phyloP scores from a whole-genome alignment of 2,888 invertebrate genomes.

The Dione vanillae region DNA sequence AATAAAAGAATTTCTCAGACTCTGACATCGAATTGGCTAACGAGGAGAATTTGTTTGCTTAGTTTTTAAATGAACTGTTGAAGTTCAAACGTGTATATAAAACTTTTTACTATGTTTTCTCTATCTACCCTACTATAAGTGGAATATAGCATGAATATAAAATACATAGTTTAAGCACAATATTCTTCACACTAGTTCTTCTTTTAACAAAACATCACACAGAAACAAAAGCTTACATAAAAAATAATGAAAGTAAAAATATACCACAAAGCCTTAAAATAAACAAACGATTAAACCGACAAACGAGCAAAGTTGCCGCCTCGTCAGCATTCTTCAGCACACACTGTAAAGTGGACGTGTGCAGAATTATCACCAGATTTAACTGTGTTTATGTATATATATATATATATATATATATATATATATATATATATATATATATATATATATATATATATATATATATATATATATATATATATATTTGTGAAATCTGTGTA shows the following conservation, averaged over 20 bases:
- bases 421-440: too few species aligned
- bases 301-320: slow-evolving; percentile 51
- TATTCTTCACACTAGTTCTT: neutral
- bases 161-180: neutral
- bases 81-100: too few species aligned
- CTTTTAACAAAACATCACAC: neutral
- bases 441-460: too few species aligned
- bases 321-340: slow-evolving; percentile 47
- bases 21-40: too few species aligned
- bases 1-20: too few species aligned
- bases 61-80: too few species aligned
- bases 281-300: slow-evolving; percentile 53
- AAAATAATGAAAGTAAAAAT: slow-evolving; percentile 25
- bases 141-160: too few species aligned
- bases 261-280: slow-evolving; percentile 43
- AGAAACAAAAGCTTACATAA: neutral
- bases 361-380: slow-evolving; percentile 11
- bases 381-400: neutral
- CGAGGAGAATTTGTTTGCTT: too few species aligned
- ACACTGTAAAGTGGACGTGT: slow-evolving; percentile 7
- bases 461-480: too few species aligned
- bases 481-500: too few species aligned
- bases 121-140: too few species aligned
- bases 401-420: neutral
- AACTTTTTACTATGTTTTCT: too few species aligned